These are phyloP conservation scores for Sipha maydis DNA, from an alignment of 2,888 invertebrate genomes.

Conservation along the genomic window DNA sequence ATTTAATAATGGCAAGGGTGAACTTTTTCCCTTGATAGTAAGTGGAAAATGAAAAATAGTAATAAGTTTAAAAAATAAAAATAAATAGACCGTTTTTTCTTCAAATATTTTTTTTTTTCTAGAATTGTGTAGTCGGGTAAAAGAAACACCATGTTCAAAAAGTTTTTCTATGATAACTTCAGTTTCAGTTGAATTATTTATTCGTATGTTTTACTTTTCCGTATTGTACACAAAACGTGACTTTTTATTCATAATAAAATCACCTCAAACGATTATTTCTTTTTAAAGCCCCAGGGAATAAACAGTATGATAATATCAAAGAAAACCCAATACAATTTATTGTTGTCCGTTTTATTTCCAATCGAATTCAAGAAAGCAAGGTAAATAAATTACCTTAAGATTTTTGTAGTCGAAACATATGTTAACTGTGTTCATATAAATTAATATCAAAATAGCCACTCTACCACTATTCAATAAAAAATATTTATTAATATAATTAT, in stretches of 20 bases:
- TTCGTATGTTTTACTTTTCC: conserved; percentile 54
- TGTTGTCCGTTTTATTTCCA: not conserved
- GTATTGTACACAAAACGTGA: conserved; percentile 42
- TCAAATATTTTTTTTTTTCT: not conserved
- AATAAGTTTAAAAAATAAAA: conserved; percentile 49
- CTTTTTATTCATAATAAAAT: conserved; percentile 61
- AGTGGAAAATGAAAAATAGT: conserved; percentile 57
- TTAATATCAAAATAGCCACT: no score
- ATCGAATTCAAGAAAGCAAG: conserved; percentile 4
- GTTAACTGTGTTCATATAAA: no score
- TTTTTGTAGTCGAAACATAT: no score
- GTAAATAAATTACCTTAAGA: not conserved
- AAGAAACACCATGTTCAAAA: conserved; percentile 51
- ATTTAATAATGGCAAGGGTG: conserved; percentile 37
- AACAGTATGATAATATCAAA: conserved; percentile 36
- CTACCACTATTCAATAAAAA: no score
- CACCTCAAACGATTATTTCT: conserved; percentile 50
- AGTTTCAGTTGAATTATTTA: conserved; percentile 47
- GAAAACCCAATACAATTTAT: not conserved
- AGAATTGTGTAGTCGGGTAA: not conserved
- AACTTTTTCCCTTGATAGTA: conserved; percentile 42
- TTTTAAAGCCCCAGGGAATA: not conserved
- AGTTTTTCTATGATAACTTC: conserved; percentile 53
- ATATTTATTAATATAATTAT: no score
- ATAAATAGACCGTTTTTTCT: conserved; percentile 24